A percentile compares a stretch with the other conserved stretches of the same genome.
Conservation (phyloP, 2,797 vertebrate species). For the Sebastes trivittatus region DNA sequence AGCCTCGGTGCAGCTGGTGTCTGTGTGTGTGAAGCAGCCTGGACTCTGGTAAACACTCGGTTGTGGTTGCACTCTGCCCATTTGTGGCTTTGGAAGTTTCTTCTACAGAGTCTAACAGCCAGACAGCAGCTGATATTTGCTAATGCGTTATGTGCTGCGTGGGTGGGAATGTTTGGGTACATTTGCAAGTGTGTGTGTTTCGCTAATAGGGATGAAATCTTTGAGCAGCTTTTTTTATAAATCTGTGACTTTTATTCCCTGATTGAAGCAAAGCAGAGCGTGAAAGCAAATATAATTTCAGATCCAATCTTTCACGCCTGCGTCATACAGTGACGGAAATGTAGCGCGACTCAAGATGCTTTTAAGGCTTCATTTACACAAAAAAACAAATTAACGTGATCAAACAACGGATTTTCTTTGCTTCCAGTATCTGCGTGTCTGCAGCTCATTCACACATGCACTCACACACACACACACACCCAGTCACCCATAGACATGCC, state of each 20-base stretch:
- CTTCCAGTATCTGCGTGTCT: background rate
- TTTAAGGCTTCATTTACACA: background rate
- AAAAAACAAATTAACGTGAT: background rate
- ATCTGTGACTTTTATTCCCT: background rate
- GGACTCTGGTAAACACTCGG: slow-evolving; percentile 27
- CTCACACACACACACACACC: background rate
- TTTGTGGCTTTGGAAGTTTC: slow-evolving; percentile 29
- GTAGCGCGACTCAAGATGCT: background rate
- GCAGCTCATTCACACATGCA: background rate
- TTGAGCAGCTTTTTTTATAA: background rate
- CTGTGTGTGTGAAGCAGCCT: background rate
- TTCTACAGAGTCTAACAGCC: background rate
- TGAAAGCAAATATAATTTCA: background rate
- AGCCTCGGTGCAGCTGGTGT: slow-evolving; percentile 9
- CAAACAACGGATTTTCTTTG: background rate
- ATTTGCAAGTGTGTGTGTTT: slow-evolving; percentile 17
- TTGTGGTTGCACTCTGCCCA: background rate
- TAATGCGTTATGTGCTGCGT: background rate
- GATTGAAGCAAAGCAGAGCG: background rate
- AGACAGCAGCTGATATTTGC: slow-evolving; percentile 13
- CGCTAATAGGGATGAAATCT: slow-evolving; percentile 15
- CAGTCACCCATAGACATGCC: background rate
- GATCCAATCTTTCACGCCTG: background rate
- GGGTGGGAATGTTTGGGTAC: slow-evolving; percentile 23
- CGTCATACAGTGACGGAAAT: background rate